phyloP scores from a whole-genome alignment of 2,888 invertebrate genomes.

The Sarcophaga variegata region DNA sequence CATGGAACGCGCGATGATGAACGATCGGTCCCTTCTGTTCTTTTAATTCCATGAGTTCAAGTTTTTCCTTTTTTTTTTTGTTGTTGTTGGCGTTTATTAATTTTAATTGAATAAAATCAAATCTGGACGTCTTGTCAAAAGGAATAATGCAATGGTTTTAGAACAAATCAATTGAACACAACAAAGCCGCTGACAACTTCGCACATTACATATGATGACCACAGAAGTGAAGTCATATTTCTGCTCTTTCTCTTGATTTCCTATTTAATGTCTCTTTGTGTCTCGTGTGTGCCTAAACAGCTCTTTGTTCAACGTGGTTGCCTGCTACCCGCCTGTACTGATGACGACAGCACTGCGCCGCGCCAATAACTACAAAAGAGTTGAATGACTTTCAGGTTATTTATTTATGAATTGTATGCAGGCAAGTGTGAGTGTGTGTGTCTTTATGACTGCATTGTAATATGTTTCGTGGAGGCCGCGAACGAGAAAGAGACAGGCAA shows the following conservation, averaged over 20 bases:
- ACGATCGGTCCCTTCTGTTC: too few species aligned
- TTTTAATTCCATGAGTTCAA: slow-evolving; percentile 13
- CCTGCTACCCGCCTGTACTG: neutral
- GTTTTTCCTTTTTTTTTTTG: neutral
- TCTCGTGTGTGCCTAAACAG: too few species aligned
- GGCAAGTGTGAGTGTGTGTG: too few species aligned
- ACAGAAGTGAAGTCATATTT: neutral
- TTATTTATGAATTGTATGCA: too few species aligned
- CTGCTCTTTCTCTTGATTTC: too few species aligned
- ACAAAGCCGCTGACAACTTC: too few species aligned
- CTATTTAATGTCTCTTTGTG: too few species aligned
- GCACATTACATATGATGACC: neutral
- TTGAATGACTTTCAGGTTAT: slow-evolving; percentile 47
- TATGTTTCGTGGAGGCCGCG: too few species aligned
- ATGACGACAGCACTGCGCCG: slow-evolving; percentile 19
- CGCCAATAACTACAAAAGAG: slow-evolving; percentile 25
- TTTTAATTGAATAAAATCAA: slow-evolving; percentile 57
- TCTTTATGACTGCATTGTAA: too few species aligned
- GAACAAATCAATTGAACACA: slow-evolving; percentile 14
- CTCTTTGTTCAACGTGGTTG: too few species aligned
- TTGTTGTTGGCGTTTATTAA: neutral
- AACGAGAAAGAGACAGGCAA: slow-evolving; percentile 16
- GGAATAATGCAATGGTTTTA: slow-evolving; percentile 37
- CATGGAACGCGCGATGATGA: too few species aligned
- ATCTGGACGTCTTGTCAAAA: slow-evolving; percentile 43